phyloP scores from a whole-genome alignment of 2,113 vertebrate species.

The Channa argus region DNA sequence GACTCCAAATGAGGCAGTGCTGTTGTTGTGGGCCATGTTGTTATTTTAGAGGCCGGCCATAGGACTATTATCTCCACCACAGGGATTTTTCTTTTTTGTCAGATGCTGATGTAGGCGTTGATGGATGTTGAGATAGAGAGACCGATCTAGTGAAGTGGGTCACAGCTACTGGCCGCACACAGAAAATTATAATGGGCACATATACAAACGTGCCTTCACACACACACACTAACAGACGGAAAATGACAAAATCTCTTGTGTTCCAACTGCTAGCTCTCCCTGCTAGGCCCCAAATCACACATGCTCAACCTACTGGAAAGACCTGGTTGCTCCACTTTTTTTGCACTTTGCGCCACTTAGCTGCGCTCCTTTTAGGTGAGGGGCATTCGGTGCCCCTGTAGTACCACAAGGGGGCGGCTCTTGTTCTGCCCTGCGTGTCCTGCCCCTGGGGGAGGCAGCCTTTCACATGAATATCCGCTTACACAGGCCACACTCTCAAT shows the following conservation, averaged over 20 bases:
- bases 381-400: slow-evolving; percentile 39
- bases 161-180: slow-evolving; percentile 48
- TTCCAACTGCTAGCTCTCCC: slow-evolving; percentile 58
- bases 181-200: slow-evolving; percentile 57
- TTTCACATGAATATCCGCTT: slow-evolving; percentile 83
- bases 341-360: slow-evolving; percentile 20
- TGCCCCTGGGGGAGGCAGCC: slow-evolving; percentile 57
- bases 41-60: slow-evolving; percentile 76
- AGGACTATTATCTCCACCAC: slow-evolving; percentile 59
- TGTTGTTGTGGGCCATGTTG: slow-evolving; percentile 75
- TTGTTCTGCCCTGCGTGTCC: slow-evolving; percentile 48
- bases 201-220: slow-evolving; percentile 53
- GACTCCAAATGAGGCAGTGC: slow-evolving; percentile 70
- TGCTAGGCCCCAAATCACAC: slow-evolving; percentile 58
- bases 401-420: slow-evolving; percentile 70
- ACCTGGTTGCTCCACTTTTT: slow-evolving; percentile 36
- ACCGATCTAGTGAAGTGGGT: slow-evolving; percentile 70
- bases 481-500: slow-evolving; percentile 76
- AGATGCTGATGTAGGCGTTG: slow-evolving; percentile 48
- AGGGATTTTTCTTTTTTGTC: slow-evolving; percentile 49
- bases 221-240: slow-evolving; percentile 46
- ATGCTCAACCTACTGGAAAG: slow-evolving; percentile 52
- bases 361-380: slow-evolving; percentile 17
- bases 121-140: slow-evolving; percentile 44
- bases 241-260: slow-evolving; percentile 55